phyloP scores from a whole-genome alignment of 2,797 vertebrate species.

The Sciaenops ocellatus region DNA sequence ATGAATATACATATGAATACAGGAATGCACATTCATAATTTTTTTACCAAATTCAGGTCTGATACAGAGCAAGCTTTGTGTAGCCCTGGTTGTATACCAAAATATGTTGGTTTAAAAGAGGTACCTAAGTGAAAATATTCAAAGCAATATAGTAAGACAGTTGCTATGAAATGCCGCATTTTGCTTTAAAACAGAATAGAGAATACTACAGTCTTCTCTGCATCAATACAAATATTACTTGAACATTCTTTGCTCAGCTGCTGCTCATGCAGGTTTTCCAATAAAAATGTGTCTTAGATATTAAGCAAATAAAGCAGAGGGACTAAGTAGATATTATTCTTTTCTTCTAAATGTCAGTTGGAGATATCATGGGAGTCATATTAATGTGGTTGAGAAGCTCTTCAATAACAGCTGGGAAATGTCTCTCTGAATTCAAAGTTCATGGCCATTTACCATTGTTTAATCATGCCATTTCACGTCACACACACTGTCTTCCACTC shows the following conservation, averaged over 20 bases:
- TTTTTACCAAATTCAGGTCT: neutral
- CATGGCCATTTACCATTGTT: conserved; percentile 81
- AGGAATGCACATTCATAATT: neutral
- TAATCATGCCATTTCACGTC: conserved; percentile 77
- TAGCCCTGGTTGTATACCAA: neutral
- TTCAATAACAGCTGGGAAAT: conserved; percentile 75
- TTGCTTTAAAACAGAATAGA: conserved; percentile 55
- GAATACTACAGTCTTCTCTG: conserved; percentile 39
- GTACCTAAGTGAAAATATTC: neutral
- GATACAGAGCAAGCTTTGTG: neutral
- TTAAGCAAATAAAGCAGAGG: conserved; percentile 79
- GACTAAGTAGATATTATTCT: conserved; percentile 83
- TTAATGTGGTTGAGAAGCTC: conserved; percentile 75
- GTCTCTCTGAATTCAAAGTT: conserved; percentile 81
- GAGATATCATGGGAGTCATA: conserved; percentile 77
- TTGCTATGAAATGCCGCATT: conserved; percentile 55
- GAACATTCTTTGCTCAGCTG: conserved; percentile 76
- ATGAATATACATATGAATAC: neutral
- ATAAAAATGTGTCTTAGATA: conserved; percentile 82
- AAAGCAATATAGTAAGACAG: conserved; percentile 16
- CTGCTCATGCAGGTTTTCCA: conserved; percentile 63
- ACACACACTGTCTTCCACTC: conserved; percentile 68
- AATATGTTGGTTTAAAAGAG: conserved; percentile 14
- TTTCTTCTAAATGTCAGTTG: conserved; percentile 81
- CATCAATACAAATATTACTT: conserved; percentile 71